phyloP scores from a whole-genome alignment of 2,113 vertebrate genomes.

The Antechinus flavipes region DNA sequence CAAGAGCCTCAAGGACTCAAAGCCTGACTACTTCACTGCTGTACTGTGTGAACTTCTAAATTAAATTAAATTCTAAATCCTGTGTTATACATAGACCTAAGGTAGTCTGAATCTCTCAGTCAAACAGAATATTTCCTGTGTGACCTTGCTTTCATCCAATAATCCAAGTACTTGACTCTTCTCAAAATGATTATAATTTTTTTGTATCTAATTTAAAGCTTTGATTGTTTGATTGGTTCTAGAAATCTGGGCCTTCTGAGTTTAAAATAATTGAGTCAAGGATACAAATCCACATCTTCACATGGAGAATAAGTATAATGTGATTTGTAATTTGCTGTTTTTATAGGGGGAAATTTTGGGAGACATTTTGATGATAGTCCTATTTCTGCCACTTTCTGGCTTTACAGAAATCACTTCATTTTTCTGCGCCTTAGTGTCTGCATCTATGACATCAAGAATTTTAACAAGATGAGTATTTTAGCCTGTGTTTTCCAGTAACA shows the following conservation, averaged over 20 bases:
- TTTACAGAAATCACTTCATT: not conserved
- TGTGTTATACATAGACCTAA: not conserved
- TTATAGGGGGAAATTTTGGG: not conserved
- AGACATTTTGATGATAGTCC: not conserved
- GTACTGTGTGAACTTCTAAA: not conserved
- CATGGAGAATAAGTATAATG: not conserved
- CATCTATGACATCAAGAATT: not conserved
- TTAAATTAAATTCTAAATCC: not conserved
- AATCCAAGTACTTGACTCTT: not conserved
- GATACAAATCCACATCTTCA: not conserved
- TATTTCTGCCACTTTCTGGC: not conserved
- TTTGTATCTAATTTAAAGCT: not conserved
- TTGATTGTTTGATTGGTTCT: not conserved
- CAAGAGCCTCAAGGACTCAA: not conserved
- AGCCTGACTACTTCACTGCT: not conserved
- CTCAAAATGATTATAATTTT: not conserved
- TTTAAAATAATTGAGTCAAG: not conserved
- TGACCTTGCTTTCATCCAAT: not conserved
- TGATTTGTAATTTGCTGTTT: not conserved
- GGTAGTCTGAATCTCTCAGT: not conserved
- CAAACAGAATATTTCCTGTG: not conserved
- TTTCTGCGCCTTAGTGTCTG: not conserved
- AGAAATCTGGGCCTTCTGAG: not conserved
- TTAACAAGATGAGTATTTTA: not conserved
- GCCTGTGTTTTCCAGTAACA: not conserved